These are phyloP conservation scores for Apamea monoglypha DNA, from an alignment of 2,888 invertebrate genomes.

Conservation along the genomic window DNA sequence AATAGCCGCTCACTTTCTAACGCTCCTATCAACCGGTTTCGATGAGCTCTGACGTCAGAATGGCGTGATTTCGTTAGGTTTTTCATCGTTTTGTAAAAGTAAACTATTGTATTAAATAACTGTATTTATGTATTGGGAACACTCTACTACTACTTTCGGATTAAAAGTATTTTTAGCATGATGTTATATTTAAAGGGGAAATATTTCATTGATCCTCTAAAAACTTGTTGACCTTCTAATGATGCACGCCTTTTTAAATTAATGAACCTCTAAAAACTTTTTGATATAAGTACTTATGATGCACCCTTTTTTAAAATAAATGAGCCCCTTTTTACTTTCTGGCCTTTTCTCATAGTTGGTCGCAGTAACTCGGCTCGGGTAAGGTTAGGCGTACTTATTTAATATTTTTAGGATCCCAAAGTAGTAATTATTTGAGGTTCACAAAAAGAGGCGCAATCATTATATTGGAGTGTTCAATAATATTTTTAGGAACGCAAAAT, in stretches of 20 bases:
- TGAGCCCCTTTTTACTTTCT: too few species aligned
- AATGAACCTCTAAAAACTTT: too few species aligned
- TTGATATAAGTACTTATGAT: too few species aligned
- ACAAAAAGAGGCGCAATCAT: neutral
- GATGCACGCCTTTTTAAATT: too few species aligned
- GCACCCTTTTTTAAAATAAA: too few species aligned
- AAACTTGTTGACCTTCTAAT: too few species aligned
- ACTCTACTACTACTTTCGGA: constrained; percentile 16
- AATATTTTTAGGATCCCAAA: too few species aligned
- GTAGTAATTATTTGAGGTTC: neutral
- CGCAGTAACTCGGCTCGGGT: too few species aligned
- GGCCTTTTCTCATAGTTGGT: too few species aligned
- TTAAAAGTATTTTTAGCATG: constrained; percentile 9
- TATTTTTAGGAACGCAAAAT: neutral
- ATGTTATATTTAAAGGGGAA: neutral
- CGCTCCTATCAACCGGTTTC: constrained; percentile 22
- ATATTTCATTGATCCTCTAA: too few species aligned
- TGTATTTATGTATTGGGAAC: constrained; percentile 48
- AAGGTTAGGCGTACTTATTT: too few species aligned
- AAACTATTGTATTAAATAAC: constrained; percentile 22
- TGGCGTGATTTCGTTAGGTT: constrained; percentile 18
- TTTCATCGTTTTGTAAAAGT: constrained; percentile 58
- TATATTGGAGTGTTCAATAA: neutral
- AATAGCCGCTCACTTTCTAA: constrained; percentile 54
- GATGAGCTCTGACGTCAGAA: constrained; percentile 50